phyloP scores from a whole-genome alignment of 2,888 invertebrate genomes.

The Ptychoptera contaminata region DNA sequence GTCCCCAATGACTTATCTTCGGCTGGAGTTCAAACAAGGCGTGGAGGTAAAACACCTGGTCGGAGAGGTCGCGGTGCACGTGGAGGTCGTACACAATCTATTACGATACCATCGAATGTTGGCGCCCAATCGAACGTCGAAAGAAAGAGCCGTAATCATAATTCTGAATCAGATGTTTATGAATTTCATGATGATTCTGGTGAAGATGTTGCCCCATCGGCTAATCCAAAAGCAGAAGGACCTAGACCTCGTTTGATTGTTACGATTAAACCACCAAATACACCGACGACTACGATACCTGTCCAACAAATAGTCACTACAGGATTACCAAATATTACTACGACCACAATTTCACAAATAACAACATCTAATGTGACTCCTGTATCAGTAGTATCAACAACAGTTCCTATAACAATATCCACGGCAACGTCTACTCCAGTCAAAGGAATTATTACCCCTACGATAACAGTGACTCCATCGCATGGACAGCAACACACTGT shows the following conservation, averaged over 20 bases:
- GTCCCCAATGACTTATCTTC: neutral
- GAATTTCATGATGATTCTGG: slow-evolving; percentile 84
- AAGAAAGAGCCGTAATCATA: slow-evolving; percentile 25
- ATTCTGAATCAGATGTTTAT: slow-evolving; percentile 54
- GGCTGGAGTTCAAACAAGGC: slow-evolving; percentile 40
- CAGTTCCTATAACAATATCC: slow-evolving; percentile 28
- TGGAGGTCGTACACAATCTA: slow-evolving; percentile 7
- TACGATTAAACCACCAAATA: slow-evolving; percentile 56
- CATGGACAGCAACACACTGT: slow-evolving; percentile 3
- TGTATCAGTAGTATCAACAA: slow-evolving; percentile 14
- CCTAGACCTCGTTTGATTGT: slow-evolving; percentile 57
- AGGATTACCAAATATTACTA: slow-evolving; percentile 11
- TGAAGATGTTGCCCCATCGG: slow-evolving; percentile 43
- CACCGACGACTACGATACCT: slow-evolving; percentile 9
- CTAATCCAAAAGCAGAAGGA: slow-evolving; percentile 32
- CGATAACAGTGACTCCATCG: no score
- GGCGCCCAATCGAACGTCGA: slow-evolving; percentile 24
- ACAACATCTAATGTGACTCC: slow-evolving; percentile 9
- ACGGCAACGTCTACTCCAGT: slow-evolving; percentile 20
- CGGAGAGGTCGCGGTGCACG: slow-evolving; percentile 29
- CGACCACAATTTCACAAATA: slow-evolving; percentile 9
- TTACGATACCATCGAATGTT: slow-evolving; percentile 5
- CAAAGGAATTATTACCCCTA: no score
- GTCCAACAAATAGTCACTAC: slow-evolving; percentile 17
- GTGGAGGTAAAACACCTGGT: slow-evolving; percentile 26